Conservation (phyloP, 2,888 invertebrate genomes). For the Cheilosia scutellata region DNA sequence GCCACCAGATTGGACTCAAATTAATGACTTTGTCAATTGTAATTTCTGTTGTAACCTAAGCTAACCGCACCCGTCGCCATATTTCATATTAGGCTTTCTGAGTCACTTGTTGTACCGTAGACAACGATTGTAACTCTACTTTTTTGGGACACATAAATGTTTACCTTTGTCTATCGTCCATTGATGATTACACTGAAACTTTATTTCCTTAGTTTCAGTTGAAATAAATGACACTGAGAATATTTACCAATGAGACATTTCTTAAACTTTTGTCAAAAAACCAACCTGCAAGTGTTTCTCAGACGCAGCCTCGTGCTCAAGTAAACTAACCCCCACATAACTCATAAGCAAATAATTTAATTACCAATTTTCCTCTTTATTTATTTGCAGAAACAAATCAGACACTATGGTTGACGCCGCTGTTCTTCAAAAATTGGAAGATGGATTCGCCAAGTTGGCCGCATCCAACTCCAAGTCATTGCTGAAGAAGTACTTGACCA, state of each 20-base stretch:
- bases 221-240: not conserved
- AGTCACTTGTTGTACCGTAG: too few relatives aligned
- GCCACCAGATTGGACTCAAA: too few relatives aligned
- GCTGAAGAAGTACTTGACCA: slow-evolving; percentile 97
- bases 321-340: slow-evolving; percentile 22
- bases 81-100: too few relatives aligned
- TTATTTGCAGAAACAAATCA: slow-evolving; percentile 88
- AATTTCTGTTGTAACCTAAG: too few relatives aligned
- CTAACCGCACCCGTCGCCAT: too few relatives aligned
- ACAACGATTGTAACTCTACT: too few relatives aligned
- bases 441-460: slow-evolving; percentile 94
- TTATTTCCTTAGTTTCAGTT: not conserved
- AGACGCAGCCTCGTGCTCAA: slow-evolving; percentile 45
- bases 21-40: too few relatives aligned
- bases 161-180: too few relatives aligned
- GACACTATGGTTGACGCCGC: slow-evolving; percentile 96
- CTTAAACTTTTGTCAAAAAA: slow-evolving; percentile 52
- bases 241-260: slow-evolving; percentile 33
- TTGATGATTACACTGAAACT: too few relatives aligned
- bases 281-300: slow-evolving; percentile 14
- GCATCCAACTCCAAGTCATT: slow-evolving; percentile 97
- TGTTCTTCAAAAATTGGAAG: slow-evolving; percentile 95
- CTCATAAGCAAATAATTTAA: not conserved
- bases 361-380: slow-evolving; percentile 68
- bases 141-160: too few relatives aligned